These are phyloP conservation scores for Eurystomus gularis DNA, from an alignment of 2,113 vertebrate genomes.

Conservation along the genomic window DNA sequence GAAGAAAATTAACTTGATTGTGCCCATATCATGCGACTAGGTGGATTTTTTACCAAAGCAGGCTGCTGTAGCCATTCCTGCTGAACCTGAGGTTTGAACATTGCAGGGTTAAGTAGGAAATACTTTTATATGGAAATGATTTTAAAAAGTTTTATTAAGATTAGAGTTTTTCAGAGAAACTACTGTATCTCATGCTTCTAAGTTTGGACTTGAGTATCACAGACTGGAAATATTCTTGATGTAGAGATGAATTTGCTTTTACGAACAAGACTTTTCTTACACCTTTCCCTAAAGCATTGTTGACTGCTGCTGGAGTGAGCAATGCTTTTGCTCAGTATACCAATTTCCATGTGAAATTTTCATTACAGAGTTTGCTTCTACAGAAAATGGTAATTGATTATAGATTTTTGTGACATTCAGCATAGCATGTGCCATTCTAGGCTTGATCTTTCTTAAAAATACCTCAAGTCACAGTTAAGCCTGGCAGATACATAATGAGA, in stretches of 20 bases:
- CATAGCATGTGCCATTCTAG: not conserved
- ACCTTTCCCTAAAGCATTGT: not conserved
- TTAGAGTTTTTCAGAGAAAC: not conserved
- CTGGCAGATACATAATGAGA: not conserved
- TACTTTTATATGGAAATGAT: not conserved
- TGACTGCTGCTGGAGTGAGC: not conserved
- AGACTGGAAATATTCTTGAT: not conserved
- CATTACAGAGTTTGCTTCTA: not conserved
- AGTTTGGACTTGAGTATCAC: not conserved
- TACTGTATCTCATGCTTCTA: not conserved
- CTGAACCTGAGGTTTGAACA: not conserved
- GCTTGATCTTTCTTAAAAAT: not conserved
- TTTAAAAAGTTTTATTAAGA: not conserved
- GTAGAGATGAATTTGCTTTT: not conserved
- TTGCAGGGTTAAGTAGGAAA: not conserved
- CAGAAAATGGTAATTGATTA: not conserved
- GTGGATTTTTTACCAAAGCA: not conserved
- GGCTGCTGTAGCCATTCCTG: not conserved
- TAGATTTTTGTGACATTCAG: not conserved
- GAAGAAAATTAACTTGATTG: not conserved
- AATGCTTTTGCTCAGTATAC: not conserved
- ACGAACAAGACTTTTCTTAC: not conserved
- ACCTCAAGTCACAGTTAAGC: not conserved
- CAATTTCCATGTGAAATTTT: not conserved
- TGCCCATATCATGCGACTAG: fast-evolving